Evolutionary conservation across 2,797 vertebrate genomes (phyloP).

Genomic region (Carcharodon carcharias): DNA sequence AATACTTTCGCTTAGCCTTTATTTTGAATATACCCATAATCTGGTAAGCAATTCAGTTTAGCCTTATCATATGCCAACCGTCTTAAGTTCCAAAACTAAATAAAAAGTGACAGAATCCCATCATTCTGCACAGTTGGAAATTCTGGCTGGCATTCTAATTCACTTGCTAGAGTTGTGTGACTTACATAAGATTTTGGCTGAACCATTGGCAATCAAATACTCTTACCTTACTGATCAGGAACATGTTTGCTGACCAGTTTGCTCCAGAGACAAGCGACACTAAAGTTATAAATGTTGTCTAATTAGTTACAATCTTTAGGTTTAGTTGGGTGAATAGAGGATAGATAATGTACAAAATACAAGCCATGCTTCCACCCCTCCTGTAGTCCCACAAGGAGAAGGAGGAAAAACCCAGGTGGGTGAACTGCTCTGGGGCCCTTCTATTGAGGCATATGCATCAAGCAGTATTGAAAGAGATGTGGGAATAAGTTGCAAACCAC

Average conservation of each 20-base stretch:
- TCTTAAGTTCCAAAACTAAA: not conserved
- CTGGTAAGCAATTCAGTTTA: not conserved
- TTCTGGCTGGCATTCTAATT: not conserved
- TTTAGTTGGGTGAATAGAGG: not conserved
- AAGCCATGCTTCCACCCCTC: not conserved
- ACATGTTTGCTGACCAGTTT: not conserved
- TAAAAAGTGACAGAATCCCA: not conserved
- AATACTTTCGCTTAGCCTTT: not conserved
- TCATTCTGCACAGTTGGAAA: not conserved
- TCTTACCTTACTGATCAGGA: not conserved
- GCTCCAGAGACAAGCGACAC: not conserved
- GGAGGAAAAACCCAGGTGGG: too few species aligned
- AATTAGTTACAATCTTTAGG: not conserved
- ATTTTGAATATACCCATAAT: not conserved
- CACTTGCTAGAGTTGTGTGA: not conserved
- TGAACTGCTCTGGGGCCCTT: not conserved
- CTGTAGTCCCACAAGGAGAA: not conserved
- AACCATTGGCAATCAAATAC: not conserved
- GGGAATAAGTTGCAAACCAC: not conserved
- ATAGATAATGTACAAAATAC: not conserved
- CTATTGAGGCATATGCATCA: not conserved
- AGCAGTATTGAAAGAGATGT: not conserved
- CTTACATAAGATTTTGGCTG: not conserved
- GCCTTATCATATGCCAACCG: not conserved
- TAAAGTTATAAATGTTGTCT: not conserved